Percentiles rank a stretch among this genome's conserved stretches.
These are phyloP conservation scores for Romanomermis culicivorax DNA, from an alignment of 2,888 invertebrate genomes.

Conservation along the genomic window DNA sequence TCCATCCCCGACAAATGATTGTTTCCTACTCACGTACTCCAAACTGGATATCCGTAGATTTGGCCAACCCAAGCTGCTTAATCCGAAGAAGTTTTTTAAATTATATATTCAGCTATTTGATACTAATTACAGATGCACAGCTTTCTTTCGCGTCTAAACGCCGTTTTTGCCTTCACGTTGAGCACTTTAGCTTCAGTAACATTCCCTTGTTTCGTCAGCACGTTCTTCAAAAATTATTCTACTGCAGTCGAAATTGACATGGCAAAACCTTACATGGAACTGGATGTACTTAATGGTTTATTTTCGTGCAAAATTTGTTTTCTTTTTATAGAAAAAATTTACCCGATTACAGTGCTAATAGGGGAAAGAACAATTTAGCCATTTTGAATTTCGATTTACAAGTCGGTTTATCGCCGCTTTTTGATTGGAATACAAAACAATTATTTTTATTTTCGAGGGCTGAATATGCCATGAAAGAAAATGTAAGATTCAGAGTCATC, in stretches of 20 bases:
- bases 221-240: conserved; percentile 71
- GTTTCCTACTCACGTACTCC: too few species aligned
- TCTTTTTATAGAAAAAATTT: conserved; percentile 61
- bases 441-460: conserved; percentile 87
- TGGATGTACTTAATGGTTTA: conserved; percentile 22
- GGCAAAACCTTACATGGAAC: conserved; percentile 81
- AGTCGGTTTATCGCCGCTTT: conserved; percentile 59
- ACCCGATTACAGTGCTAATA: conserved; percentile 75
- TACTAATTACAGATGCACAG: too few species aligned
- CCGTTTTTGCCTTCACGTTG: conserved; percentile 80
- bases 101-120: too few species aligned
- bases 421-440: conserved; percentile 99
- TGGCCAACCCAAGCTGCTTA: too few species aligned
- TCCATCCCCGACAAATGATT: too few species aligned
- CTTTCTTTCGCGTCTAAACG: conserved; percentile 67
- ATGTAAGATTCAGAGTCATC: too few species aligned
- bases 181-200: conserved; percentile 84
- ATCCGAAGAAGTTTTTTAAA: too few species aligned
- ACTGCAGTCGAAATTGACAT: conserved; percentile 63
- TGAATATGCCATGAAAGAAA: conserved; percentile 68
- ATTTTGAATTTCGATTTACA: conserved; percentile 80
- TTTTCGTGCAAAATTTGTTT: neutral
- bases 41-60: too few species aligned
- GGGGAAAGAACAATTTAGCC: conserved; percentile 83
- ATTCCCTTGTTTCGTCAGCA: conserved; percentile 80